Evolutionary conservation across 2,888 invertebrate species (phyloP).

Genomic region (Tanytarsus gracilentus): DNA sequence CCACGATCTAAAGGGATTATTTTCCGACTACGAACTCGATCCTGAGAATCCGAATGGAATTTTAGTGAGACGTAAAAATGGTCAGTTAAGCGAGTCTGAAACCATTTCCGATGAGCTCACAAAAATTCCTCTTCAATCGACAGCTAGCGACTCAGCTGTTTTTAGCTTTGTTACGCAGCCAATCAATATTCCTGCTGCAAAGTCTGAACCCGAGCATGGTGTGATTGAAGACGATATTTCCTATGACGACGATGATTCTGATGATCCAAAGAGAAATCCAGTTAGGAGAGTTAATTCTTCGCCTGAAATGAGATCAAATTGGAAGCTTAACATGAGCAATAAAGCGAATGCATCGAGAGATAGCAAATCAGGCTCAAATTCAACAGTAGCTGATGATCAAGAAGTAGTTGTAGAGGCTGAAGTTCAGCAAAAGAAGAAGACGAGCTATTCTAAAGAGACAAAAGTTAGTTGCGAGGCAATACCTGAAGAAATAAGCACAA

Average conservation of each 20-base stretch:
- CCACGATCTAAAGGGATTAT: conserved; percentile 53
- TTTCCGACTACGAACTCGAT: conserved; percentile 31
- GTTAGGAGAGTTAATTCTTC: conserved; percentile 84
- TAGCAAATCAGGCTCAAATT: neutral
- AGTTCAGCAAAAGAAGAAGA: conserved; percentile 47
- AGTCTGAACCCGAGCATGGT: conserved; percentile 34
- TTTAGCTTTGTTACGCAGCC: conserved; percentile 4
- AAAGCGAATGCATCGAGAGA: neutral
- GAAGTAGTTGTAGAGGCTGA: conserved; percentile 1
- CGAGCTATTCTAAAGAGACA: conserved; percentile 60
- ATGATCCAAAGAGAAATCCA: conserved; percentile 55
- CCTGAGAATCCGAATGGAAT: conserved; percentile 27
- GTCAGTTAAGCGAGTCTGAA: conserved; percentile 26
- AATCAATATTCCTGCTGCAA: conserved; percentile 13
- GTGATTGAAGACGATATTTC: conserved; percentile 44
- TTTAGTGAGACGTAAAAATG: conserved; percentile 30
- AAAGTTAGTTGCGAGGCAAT: conserved; percentile 83
- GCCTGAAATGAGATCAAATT: conserved; percentile 84
- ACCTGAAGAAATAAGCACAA: conserved; percentile 64
- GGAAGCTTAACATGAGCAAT: conserved; percentile 58
- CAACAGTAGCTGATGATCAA: conserved; percentile 3
- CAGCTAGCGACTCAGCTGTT: conserved; percentile 13
- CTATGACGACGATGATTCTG: conserved; percentile 38
- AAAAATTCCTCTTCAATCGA: conserved; percentile 11
- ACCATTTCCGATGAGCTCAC: neutral